These are phyloP conservation scores for Miniopterus natalensis DNA, from an alignment of 2,113 vertebrate genomes.

Conservation along the genomic window DNA sequence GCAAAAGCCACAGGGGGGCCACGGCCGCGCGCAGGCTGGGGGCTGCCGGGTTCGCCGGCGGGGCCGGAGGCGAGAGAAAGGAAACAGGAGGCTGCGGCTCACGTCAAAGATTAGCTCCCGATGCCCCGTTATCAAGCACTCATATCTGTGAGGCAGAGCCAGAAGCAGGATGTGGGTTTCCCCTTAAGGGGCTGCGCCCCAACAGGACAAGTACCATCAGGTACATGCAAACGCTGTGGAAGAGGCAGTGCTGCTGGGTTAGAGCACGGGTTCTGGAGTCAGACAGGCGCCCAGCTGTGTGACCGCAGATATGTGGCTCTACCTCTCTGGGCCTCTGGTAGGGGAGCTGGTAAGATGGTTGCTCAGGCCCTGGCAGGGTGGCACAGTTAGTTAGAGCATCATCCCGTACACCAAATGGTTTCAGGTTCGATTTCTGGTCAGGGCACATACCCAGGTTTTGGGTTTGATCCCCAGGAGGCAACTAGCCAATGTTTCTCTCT, in stretches of 20 bases:
- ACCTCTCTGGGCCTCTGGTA: neutral
- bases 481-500: neutral
- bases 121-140: neutral
- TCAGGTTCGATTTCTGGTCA: too few species aligned
- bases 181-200: neutral
- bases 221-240: rapidly evolving
- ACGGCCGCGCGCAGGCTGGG: rapidly evolving
- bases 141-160: slow-evolving; percentile 14
- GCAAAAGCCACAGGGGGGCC: neutral
- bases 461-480: neutral
- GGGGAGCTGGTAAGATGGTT: neutral
- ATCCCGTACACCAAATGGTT: neutral
- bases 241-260: neutral
- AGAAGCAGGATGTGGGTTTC: slow-evolving; percentile 68
- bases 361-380: neutral
- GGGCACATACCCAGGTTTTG: too few species aligned
- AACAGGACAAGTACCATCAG: neutral
- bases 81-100: neutral
- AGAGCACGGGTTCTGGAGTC: neutral
- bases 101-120: neutral
- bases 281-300: neutral
- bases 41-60: neutral
- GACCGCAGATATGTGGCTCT: neutral
- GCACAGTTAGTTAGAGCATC: too few species aligned
- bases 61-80: neutral